These are phyloP conservation scores for Calyptommatus sinebrachiatus DNA, from an alignment of 2,113 vertebrate genomes.

Conservation along the genomic window DNA sequence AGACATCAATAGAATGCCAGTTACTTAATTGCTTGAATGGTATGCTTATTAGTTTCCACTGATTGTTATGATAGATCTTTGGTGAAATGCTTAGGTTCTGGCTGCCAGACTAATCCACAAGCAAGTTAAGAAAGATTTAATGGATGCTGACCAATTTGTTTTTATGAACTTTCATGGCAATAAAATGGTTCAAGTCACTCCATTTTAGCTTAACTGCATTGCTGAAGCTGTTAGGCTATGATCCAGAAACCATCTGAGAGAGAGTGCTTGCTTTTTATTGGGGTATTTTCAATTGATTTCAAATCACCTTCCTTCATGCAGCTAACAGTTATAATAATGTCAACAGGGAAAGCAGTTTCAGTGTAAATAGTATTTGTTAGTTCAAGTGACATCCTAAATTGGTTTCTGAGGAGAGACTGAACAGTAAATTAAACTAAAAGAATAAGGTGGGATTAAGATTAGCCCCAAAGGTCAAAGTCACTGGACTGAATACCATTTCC, in stretches of 20 bases:
- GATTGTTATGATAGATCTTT: neutral
- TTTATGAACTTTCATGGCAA: conserved; percentile 18
- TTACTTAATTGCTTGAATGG: neutral
- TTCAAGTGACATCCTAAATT: conserved; percentile 50
- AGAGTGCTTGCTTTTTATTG: conserved; percentile 12
- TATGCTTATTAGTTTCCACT: conserved; percentile 5
- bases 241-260: conserved; percentile 25
- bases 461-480: conserved; percentile 52
- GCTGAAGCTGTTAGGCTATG: neutral
- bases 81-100: neutral
- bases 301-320: conserved; percentile 11
- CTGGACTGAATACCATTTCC: conserved; percentile 47
- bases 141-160: conserved; percentile 10
- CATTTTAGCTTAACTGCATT: conserved; percentile 3
- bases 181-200: neutral
- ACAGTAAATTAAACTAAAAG: conserved; percentile 56
- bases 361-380: conserved; percentile 55
- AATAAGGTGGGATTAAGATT: conserved; percentile 52
- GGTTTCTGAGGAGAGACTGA: conserved; percentile 50
- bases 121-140: conserved; percentile 20
- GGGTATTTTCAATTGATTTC: conserved; percentile 26
- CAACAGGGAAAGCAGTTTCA: conserved; percentile 52
- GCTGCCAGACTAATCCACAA: conserved; percentile 3
- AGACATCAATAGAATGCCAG: neutral
- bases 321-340: conserved; percentile 54